Evolutionary conservation across 2,888 invertebrate species (phyloP), one percentile per base, ranked within the genome.

Genomic region (Diaphora mendica): DNA sequence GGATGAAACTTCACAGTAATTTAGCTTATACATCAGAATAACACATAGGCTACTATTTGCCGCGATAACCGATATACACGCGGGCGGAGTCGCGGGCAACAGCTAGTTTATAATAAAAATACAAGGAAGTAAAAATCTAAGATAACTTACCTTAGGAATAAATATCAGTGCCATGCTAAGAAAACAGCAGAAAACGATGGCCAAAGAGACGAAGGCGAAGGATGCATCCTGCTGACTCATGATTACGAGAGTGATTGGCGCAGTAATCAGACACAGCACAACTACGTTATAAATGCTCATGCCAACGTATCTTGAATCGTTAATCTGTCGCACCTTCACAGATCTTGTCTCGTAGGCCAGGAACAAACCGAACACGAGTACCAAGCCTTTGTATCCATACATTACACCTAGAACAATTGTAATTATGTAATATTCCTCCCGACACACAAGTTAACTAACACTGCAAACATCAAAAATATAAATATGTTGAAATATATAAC

Each of bases 231-330:
- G 99, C 91, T 99, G 99, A 84, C 98, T 98, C 79, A 98, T 98
- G 86, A 99, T 99, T 82, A 99, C 99, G 96, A 99, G 97, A 65
- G 99, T 98, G 75, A 99, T 99, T 0, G 99, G 99, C 33, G 99
- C 99, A 15, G 99, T 99, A 92, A 99, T 99, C 87, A 99, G 96
- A 92, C 99, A 99, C 72, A 99, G 96, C 64, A 99, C 99, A 80
- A 99, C 99, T 84, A 99, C 99, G 93, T 99, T 99, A 96, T 99
- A 99, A 91, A 99, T 99, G 90, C 99, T 99, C 99, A 99, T 99
- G 82, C 99, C 99, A 42, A 99, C 99, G 92, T 99, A 99, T 87
- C 99, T 97, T 0, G 99, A 99, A 96, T 99, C 99, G 94, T 99
- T 99, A 89, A 99, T 99, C 94, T 99, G 99, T 83, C 98, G 98